These are phyloP conservation scores for Hippocampus kuda DNA, from an alignment of 2,797 vertebrate species.

Conservation along the genomic window DNA sequence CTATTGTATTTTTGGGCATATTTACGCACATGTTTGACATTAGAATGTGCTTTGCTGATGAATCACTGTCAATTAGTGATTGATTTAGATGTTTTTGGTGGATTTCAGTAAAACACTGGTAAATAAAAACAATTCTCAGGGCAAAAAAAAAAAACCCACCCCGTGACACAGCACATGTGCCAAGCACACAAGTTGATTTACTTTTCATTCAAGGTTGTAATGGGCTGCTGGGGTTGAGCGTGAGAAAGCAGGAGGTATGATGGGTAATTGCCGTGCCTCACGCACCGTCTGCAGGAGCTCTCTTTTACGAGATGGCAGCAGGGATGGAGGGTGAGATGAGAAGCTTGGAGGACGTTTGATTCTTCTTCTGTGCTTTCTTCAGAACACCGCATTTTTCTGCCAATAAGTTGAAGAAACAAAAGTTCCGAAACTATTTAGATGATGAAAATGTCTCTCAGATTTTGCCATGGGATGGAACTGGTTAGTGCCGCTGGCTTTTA, in stretches of 20 bases:
- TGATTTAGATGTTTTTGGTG: conserved; percentile 63
- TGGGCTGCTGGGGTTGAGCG: conserved; percentile 42
- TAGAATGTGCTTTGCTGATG: conserved; percentile 26
- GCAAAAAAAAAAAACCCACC: conserved; percentile 56
- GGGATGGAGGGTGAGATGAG: conserved; percentile 22
- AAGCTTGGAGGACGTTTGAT: conserved; percentile 28
- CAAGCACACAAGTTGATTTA: conserved; percentile 28
- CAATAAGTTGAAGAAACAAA: neutral
- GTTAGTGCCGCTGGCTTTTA: conserved; percentile 52
- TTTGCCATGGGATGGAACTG: conserved; percentile 28
- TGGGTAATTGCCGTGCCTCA: conserved; percentile 66
- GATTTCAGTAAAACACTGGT: conserved; percentile 59
- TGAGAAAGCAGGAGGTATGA: conserved; percentile 63
- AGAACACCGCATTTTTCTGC: neutral
- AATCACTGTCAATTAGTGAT: conserved; percentile 44
- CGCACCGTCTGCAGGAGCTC: conserved; percentile 55
- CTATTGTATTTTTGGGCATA: conserved; percentile 18
- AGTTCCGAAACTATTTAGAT: conserved; percentile 5
- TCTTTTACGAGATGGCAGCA: conserved; percentile 53
- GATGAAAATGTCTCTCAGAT: conserved; percentile 53
- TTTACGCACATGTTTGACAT: conserved; percentile 52
- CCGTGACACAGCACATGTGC: conserved; percentile 55
- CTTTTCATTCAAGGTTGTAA: neutral
- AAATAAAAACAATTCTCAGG: conserved; percentile 61
- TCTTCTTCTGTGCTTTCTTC: conserved; percentile 12